phyloP scores from a whole-genome alignment of 2,888 invertebrate genomes.

The Ischnura elegans region DNA sequence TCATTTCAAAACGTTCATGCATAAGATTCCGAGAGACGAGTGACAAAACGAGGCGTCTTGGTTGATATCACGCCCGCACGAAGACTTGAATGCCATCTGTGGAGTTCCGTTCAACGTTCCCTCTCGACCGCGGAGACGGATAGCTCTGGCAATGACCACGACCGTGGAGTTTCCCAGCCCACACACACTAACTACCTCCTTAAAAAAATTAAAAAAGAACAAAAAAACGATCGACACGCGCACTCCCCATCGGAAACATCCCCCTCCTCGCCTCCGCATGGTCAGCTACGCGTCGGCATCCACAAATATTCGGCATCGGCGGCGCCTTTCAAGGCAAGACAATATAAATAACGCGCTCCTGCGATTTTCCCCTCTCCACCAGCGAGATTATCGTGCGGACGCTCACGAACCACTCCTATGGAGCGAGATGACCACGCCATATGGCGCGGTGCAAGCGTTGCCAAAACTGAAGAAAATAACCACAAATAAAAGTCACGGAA shows the following conservation, averaged over 20 bases:
- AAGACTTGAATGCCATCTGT: too few relatives aligned
- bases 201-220: too few relatives aligned
- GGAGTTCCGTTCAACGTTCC: too few relatives aligned
- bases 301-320: slow-evolving; percentile 30
- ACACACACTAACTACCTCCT: not conserved
- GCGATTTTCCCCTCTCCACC: not conserved
- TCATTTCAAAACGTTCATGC: too few relatives aligned
- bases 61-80: too few relatives aligned
- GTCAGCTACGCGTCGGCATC: slow-evolving; percentile 20
- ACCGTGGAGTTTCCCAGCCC: not conserved
- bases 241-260: not conserved
- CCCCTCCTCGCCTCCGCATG: not conserved
- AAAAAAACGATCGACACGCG: not conserved
- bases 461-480: not conserved
- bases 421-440: not conserved
- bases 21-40: too few relatives aligned
- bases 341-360: not conserved
- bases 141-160: not conserved
- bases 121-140: not conserved
- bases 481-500: not conserved
- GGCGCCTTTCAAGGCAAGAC: slow-evolving; percentile 5
- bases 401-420: not conserved
- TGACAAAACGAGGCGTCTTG: too few relatives aligned
- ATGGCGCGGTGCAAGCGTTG: not conserved
- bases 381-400: not conserved